A percentile compares a stretch with the other conserved stretches of the same genome.
These are phyloP conservation scores for Drosophila cracens DNA, from an alignment of 2,888 invertebrate genomes.

Conservation along the genomic window DNA sequence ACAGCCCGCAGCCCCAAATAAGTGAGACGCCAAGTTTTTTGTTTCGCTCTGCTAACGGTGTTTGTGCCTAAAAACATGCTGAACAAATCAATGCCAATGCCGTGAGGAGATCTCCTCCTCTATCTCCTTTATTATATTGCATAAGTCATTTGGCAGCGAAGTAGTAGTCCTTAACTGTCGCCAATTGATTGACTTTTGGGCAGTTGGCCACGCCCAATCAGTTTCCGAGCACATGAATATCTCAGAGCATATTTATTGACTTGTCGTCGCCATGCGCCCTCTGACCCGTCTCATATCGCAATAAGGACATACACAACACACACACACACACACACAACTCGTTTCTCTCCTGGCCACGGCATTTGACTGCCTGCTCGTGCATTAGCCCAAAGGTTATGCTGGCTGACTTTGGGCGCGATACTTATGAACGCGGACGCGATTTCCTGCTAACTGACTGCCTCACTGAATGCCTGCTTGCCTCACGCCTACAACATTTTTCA, in stretches of 20 bases:
- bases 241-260: conserved; percentile 72
- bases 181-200: conserved; percentile 61
- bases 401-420: conserved; percentile 58
- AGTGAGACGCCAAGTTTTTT: conserved; percentile 55
- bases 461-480: conserved; percentile 14
- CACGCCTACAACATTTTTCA: conserved; percentile 74
- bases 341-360: conserved; percentile 50
- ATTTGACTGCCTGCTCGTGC: conserved; percentile 76
- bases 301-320: conserved; percentile 39
- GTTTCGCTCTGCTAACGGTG: conserved; percentile 1
- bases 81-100: conserved; percentile 73
- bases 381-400: conserved; percentile 68
- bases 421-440: conserved; percentile 48
- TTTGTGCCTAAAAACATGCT: conserved; percentile 43
- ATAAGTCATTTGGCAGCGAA: not conserved
- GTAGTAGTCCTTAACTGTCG: conserved; percentile 53
- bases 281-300: conserved; percentile 72
- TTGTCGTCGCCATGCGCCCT: conserved; percentile 62
- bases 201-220: conserved; percentile 20
- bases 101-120: not conserved
- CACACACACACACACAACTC: not conserved
- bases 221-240: conserved; percentile 63
- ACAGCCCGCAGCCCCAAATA: conserved; percentile 63
- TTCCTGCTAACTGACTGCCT: conserved; percentile 19
- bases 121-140: not conserved